phyloP scores from a whole-genome alignment of 2,113 vertebrate genomes.

The Gracilinanus agilis region DNA sequence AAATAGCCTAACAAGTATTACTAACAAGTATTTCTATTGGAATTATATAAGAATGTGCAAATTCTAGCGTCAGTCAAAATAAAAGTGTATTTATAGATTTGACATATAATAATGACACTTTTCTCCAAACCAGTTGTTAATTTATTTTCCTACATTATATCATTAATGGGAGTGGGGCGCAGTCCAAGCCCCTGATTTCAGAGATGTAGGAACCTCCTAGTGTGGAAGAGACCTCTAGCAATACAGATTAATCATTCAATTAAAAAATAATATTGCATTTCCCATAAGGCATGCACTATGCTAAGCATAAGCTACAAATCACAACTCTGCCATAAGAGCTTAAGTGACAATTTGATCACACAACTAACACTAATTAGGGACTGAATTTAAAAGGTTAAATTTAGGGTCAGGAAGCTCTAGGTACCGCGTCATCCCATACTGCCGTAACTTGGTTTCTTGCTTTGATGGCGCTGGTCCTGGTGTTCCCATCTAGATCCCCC shows the following conservation, averaged over 20 bases:
- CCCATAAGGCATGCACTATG: background rate
- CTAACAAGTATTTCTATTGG: background rate
- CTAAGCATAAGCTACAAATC: background rate
- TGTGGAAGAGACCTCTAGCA: background rate
- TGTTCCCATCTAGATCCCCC: background rate
- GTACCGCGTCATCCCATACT: background rate
- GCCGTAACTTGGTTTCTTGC: background rate
- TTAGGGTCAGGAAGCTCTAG: background rate
- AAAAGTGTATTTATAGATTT: background rate
- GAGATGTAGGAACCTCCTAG: background rate
- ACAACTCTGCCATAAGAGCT: background rate
- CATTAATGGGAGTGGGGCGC: background rate
- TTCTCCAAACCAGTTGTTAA: slow-evolving; percentile 6
- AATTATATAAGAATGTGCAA: background rate
- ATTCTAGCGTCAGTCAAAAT: slow-evolving; percentile 15
- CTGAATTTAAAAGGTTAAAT: background rate
- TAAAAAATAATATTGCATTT: background rate
- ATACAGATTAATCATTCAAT: background rate
- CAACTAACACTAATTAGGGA: background rate
- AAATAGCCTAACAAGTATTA: background rate
- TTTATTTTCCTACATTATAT: background rate
- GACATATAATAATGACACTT: background rate
- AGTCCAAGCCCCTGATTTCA: background rate
- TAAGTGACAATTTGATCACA: background rate
- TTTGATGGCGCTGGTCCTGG: background rate